Base-by-base conservation (phyloP, 2,797 vertebrate genomes). In the Xiphophorus birchmanni region DNA sequence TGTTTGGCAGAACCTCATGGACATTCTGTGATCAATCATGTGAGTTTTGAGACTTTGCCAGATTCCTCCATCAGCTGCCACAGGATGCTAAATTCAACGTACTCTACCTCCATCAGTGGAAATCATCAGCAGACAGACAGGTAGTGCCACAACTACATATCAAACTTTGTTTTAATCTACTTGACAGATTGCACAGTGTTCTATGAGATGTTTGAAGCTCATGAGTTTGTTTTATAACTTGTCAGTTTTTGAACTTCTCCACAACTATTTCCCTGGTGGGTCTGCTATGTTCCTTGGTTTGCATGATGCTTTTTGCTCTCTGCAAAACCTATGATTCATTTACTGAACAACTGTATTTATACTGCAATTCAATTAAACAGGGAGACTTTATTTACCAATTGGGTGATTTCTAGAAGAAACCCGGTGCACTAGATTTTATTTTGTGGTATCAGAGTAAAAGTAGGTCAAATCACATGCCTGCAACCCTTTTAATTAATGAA, bases 71-170 rank as follows among this genome's bases (percentile, higher is more conserved):
- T 95, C 45, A 89, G 90, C 82, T 96, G 95, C 87, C 96, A 96
- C 82, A 92, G 75, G 84, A 87, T 88, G 0, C 95, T 97, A 52
- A 77, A 85, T 1, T 87, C 95, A 44, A 78, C 94, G 0, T 95
- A 95, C 80, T 88, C 95, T 9, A 58, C 93, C 65, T 90, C 96
- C 35, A 89, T 82, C 65, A 92, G 89, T 44, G 93, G 94, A 83
- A 89, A 90, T 5, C 75, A 94, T 60, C 91, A 92, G 71, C 92
- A 89, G 63, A 91, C 91, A 86, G 95, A 97, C 82, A 96, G 97
- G 98, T 99, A 95, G 77, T 82, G 37, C 86, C 75, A 89, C 93
- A 88, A 81, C 81, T 84, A n/a, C 1, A 48, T 73, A 10, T 75
- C n/a, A 58, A 18, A 11, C 15, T 26, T 32, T n/a, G 21, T 10